Evolutionary conservation across 2,888 invertebrate species (phyloP), one percentile per base, ranked within the genome.

Genomic region (Augiades crinisus): DNA sequence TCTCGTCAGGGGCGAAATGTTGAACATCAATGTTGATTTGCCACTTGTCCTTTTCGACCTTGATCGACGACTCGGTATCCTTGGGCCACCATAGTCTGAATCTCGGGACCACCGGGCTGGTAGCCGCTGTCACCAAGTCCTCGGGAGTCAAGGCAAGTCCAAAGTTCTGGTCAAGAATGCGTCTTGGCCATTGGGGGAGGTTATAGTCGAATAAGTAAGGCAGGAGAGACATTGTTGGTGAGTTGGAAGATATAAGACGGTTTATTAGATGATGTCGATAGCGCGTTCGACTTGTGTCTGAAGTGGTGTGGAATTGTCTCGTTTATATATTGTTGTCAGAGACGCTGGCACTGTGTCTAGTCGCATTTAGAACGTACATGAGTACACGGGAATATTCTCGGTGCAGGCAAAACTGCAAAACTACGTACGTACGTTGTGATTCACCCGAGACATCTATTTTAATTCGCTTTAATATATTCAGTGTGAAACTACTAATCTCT

Each of bases 1-100:
- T 91, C 76, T 96, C 96, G 33, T 93, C 92, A 0, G 95, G 95
- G 4, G 92, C 85, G 64, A 95, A 96, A 61, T 95, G 94, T 55
- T 94, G 93, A 0, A 95, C 95, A 64, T 96, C 95, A 55, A 95
- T 81, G 61, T 91, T 92, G 22, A 94, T 92, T 65, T 93, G 92
- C 75, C 92, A 94, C 38, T 83, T 90, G 57, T 92, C 90, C 7
- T 90, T 87, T 57, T 91, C 91, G 10, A 75, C 69, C 45, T 89
- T 84, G 53, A 93, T 87, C 7, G 85, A 82, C 1, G 90, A 91
- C 0, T 81, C 86, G 4, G 85, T 77, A 58, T 84, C 90, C 43
- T 65, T 70, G 0, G 75, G 77, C 73, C 84, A 86, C 74, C 89
- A 90, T 10, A 54, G 36, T 46, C 70, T 72, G 13, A 71, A 58